phyloP scores from a whole-genome alignment of 2,888 invertebrate species.

The Sphaeridia pumilis region DNA sequence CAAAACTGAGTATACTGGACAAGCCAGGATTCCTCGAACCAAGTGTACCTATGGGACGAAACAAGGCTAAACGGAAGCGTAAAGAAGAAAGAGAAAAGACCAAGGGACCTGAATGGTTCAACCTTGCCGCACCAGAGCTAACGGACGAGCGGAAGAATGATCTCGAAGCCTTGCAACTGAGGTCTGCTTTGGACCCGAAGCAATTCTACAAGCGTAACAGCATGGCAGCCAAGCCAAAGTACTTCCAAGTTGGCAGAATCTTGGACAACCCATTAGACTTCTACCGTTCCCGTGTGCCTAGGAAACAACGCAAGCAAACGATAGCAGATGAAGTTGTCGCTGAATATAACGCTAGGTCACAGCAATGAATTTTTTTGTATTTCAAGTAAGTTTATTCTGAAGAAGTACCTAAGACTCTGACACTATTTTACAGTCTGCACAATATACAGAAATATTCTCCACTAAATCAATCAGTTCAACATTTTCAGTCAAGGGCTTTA shows the following conservation, averaged over 20 bases:
- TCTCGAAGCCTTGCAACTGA: constrained; percentile 80
- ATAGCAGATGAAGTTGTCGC: constrained; percentile 68
- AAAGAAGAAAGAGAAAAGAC: constrained; percentile 63
- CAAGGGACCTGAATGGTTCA: constrained; percentile 79
- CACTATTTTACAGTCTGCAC: too few relatives aligned
- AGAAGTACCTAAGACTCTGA: too few relatives aligned
- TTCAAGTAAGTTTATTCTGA: too few relatives aligned
- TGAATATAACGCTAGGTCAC: constrained; percentile 15
- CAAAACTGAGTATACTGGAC: constrained; percentile 14
- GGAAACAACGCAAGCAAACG: constrained; percentile 74
- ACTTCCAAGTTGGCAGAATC: constrained; percentile 65
- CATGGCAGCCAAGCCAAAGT: constrained; percentile 74
- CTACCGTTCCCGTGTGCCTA: constrained; percentile 67
- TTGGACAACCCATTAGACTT: constrained; percentile 78
- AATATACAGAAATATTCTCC: too few relatives aligned
- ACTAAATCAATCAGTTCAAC: too few relatives aligned
- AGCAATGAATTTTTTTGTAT: too few relatives aligned
- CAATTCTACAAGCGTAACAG: constrained; percentile 91
- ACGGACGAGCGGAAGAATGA: constrained; percentile 81
- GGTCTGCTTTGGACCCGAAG: constrained; percentile 81
- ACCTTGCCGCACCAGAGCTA: constrained; percentile 75
- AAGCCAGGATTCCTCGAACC: constrained; percentile 19
- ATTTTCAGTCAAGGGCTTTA: too few relatives aligned
- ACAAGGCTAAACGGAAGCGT: constrained; percentile 21
- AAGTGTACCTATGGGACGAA: constrained; percentile 16